These are phyloP conservation scores for Clavelina lepadiformis DNA, from an alignment of 23 tunicate species.

Conservation along the genomic window DNA sequence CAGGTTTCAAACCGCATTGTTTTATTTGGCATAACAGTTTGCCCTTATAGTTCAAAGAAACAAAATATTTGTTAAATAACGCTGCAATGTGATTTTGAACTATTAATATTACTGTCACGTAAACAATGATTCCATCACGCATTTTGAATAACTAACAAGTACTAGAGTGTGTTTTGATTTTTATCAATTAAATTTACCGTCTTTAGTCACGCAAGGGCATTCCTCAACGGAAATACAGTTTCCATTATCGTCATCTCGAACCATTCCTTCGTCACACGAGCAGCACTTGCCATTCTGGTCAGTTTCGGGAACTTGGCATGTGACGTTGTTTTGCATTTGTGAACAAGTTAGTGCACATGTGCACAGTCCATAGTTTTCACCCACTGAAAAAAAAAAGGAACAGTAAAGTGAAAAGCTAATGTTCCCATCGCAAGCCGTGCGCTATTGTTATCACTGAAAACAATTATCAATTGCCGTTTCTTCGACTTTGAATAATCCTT, in stretches of 20 bases:
- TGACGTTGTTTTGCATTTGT: slow-evolving; percentile 5
- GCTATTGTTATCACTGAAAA: too few species aligned
- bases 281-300: slow-evolving; percentile 66
- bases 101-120: too few species aligned
- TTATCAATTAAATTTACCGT: slow-evolving; percentile 48
- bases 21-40: slow-evolving; percentile 6
- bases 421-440: slow-evolving; percentile 51
- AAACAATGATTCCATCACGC: too few species aligned
- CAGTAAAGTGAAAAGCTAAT: slow-evolving; percentile 35
- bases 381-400: slow-evolving; percentile 36
- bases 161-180: too few species aligned
- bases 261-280: slow-evolving; percentile 72
- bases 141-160: too few species aligned
- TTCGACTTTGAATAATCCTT: too few species aligned
- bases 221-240: slow-evolving; percentile 65
- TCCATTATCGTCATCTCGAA: slow-evolving; percentile 68
- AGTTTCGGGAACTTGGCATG: slow-evolving; percentile 19
- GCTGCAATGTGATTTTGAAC: too few species aligned
- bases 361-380: slow-evolving; percentile 64
- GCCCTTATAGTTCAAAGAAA: slow-evolving; percentile 3
- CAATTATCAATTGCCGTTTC: too few species aligned
- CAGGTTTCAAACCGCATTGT: slow-evolving; percentile 30
- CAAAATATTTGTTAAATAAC: neutral
- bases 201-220: slow-evolving; percentile 56
- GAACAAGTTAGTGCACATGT: slow-evolving; percentile 58